These are phyloP conservation scores for Pogonophryne albipinna DNA, from an alignment of 2,797 vertebrate species.

Conservation along the genomic window DNA sequence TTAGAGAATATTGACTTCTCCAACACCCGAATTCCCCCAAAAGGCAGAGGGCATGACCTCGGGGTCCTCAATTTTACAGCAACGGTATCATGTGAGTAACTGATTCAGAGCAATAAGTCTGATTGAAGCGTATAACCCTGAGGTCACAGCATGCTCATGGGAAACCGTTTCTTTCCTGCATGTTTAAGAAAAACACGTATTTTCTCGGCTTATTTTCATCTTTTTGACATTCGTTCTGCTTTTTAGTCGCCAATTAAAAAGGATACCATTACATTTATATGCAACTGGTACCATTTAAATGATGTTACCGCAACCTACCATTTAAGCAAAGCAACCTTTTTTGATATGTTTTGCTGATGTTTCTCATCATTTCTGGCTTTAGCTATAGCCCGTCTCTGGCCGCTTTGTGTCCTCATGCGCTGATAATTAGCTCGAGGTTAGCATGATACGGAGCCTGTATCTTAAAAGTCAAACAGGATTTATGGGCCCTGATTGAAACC, in stretches of 20 bases:
- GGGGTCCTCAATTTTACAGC: neutral
- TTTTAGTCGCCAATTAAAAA: constrained; percentile 13
- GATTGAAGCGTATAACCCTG: neutral
- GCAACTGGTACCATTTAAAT: constrained; percentile 38
- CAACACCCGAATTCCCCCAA: no score
- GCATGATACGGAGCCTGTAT: constrained; percentile 46
- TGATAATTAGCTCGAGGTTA: constrained; percentile 39
- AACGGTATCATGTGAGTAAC: neutral
- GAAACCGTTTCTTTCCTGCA: neutral
- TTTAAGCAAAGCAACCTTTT: no score
- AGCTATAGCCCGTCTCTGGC: no score
- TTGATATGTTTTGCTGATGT: no score
- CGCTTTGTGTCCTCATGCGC: constrained; percentile 48
- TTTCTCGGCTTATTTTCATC: neutral
- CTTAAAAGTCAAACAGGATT: constrained; percentile 60
- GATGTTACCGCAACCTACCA: neutral
- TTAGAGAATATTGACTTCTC: no score
- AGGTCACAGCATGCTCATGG: constrained; percentile 26
- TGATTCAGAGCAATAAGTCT: neutral
- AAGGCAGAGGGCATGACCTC: neutral
- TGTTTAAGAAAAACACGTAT: neutral
- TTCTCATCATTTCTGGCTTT: no score
- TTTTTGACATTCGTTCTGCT: neutral
- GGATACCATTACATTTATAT: constrained; percentile 15
- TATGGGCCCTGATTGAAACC: constrained; percentile 70